Base-by-base conservation (phyloP, 2,888 invertebrate genomes). In the Osedax frankpressi region DNA sequence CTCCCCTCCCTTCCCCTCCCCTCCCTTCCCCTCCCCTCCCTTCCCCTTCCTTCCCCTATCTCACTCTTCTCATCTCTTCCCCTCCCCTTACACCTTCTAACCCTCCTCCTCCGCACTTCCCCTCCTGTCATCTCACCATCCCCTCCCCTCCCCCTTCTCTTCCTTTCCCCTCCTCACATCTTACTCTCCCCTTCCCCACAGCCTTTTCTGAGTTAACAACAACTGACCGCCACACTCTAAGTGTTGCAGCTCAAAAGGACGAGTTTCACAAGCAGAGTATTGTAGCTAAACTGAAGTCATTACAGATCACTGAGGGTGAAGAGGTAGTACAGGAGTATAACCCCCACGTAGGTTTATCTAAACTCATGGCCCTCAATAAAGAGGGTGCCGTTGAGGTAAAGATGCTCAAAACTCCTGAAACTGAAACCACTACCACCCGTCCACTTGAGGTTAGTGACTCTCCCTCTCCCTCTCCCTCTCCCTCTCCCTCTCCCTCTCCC, bases 341-440 rank as follows among this genome's bases (percentile, higher is more conserved):
- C 11, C 44, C 44, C 44, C 44, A 44, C 44, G 11, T 44, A 6
- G 19, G 44, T 19, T 11, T 44, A 6, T 11, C 6, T 19, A 44
- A 44, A 19, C 44, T 44, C 11, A 44, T 44, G 44, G 44, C 6
- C 11, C 11, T 19, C 44, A 11, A 19, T 19, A 44, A 44, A 44
- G 11, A 44, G 44, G n/a, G n/a, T n/a, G n/a, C n/a, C n/a, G n/a
- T n/a, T n/a, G 44, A 44, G 44, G 44, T 44, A 6, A 44, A 6
- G 11, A 44, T 11, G 44, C 6, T 11, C 11, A 44, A 44, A 19
- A 30, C 28, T 25, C 28, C 29, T 25, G 69, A 69, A 28, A 69
- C 29, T 25, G 69, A 69, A 30, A 69, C 69, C 19, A 28, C 69
- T 6, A 69, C 69, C 11, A 69, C 69, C 1, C 69, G 69, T 25